A percentile compares a stretch with the other conserved stretches of the same genome.
Conservation (phyloP, 2,113 vertebrate genomes). For the Upupa epops region DNA sequence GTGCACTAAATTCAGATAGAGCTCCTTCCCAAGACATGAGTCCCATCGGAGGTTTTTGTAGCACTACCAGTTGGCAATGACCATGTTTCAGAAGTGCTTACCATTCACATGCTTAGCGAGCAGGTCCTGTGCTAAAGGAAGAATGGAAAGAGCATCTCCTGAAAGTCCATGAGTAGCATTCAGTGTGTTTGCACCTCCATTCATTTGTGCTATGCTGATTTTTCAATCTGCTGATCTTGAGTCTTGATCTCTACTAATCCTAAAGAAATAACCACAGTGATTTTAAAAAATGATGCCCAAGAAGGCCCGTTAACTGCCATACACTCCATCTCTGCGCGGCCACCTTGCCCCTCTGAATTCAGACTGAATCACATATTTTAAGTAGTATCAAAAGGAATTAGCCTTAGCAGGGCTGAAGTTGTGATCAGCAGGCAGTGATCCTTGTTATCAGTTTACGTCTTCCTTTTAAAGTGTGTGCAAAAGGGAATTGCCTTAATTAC, state of each 20-base stretch:
- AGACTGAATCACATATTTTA: conserved; percentile 47
- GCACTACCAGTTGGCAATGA: conserved; percentile 48
- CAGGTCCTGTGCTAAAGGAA: neutral
- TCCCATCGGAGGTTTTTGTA: conserved; percentile 45
- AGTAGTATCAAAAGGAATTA: conserved; percentile 49
- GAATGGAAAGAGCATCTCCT: neutral
- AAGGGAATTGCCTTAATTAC: neutral
- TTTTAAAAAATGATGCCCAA: conserved; percentile 15
- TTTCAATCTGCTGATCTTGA: conserved; percentile 8
- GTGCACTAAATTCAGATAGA: conserved; percentile 53
- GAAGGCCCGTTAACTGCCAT: conserved; percentile 1
- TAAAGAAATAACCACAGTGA: neutral
- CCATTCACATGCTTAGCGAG: neutral
- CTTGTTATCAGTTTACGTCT: neutral
- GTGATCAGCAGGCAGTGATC: neutral
- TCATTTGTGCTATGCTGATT: neutral
- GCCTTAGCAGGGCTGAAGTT: conserved; percentile 1
- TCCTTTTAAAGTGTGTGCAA: neutral
- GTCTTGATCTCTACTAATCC: conserved; percentile 30
- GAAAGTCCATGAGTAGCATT: neutral
- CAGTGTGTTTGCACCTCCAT: neutral
- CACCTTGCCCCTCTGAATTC: conserved; percentile 52
- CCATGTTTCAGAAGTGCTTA: conserved; percentile 58
- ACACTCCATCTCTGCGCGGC: neutral
- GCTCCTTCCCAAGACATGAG: neutral